A percentile compares a stretch with the other conserved stretches of the same genome.
phyloP scores from a whole-genome alignment of 2,888 invertebrate species.

The Flabesymbios commensalis region DNA sequence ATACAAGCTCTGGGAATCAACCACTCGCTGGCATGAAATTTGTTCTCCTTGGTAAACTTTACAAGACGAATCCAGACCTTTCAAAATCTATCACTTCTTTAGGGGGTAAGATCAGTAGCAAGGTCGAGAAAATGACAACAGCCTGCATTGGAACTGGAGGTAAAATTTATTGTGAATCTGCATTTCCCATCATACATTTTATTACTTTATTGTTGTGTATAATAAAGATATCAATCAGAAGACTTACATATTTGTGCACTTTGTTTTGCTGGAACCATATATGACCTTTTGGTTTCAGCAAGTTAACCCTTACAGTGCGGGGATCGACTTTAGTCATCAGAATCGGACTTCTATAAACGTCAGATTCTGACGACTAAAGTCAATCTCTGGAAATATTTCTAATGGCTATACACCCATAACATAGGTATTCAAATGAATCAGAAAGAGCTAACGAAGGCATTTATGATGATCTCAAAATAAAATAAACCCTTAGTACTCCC shows the following conservation, averaged over 20 bases:
- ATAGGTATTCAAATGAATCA: no score
- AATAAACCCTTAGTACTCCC: no score
- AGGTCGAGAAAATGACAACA: constrained; percentile 70
- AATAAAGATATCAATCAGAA: no score
- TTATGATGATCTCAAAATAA: no score
- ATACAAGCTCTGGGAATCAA: no score
- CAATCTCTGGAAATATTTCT: no score
- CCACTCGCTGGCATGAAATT: constrained; percentile 78
- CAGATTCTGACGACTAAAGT: no score
- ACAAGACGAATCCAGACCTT: constrained; percentile 66
- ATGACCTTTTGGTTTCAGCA: background rate
- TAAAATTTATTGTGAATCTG: constrained; percentile 33
- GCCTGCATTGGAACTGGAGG: constrained; percentile 76
- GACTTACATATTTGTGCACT: background rate
- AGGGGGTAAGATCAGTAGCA: constrained; percentile 76
- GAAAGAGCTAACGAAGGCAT: no score
- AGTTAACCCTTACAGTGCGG: no score
- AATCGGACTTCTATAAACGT: no score
- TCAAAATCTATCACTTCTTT: constrained; percentile 73
- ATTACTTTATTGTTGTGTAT: background rate
- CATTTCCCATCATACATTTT: background rate
- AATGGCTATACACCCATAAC: no score
- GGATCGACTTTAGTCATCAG: no score
- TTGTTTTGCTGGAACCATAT: background rate
- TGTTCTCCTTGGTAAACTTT: constrained; percentile 65